Conservation (phyloP, 2,888 invertebrate genomes). For the Encarsia formosa region DNA sequence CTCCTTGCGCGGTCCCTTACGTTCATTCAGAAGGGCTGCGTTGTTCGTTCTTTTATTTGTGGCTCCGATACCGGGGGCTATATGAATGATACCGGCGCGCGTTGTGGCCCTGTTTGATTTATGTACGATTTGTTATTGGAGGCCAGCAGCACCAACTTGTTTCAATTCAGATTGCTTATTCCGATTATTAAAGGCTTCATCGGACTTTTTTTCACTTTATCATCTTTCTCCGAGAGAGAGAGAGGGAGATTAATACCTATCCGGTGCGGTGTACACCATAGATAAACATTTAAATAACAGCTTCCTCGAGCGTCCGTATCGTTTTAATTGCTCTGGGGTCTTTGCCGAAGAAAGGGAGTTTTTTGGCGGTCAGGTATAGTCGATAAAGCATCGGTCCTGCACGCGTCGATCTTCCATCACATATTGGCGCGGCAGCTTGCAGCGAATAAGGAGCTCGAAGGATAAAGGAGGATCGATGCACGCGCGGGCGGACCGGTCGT, state of each 20-base stretch:
- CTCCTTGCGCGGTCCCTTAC: background rate
- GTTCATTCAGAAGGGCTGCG: constrained; percentile 17
- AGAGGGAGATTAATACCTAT: too few species aligned
- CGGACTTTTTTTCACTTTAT: too few species aligned
- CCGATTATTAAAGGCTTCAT: constrained; percentile 27
- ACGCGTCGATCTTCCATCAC: constrained; percentile 24
- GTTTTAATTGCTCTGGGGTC: too few species aligned
- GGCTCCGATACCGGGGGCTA: too few species aligned
- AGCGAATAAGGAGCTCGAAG: constrained; percentile 26
- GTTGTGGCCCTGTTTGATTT: constrained; percentile 10
- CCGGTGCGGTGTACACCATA: too few species aligned
- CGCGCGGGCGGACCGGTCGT: constrained; percentile 38
- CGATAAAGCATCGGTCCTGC: constrained; percentile 47
- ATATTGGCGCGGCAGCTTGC: too few species aligned
- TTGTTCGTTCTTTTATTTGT: too few species aligned
- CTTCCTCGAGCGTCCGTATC: too few species aligned
- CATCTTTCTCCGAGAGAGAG: too few species aligned
- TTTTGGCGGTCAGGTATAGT: constrained; percentile 51
- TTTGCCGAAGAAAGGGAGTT: too few species aligned
- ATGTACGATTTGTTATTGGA: constrained; percentile 18
- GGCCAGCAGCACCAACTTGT: constrained; percentile 13
- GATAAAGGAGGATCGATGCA: constrained; percentile 42
- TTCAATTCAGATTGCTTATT: constrained; percentile 15
- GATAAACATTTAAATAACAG: too few species aligned
- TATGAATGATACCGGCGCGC: too few species aligned